Base-by-base conservation (phyloP, 2,797 vertebrate species). In the Phoxinus dragarum region DNA sequence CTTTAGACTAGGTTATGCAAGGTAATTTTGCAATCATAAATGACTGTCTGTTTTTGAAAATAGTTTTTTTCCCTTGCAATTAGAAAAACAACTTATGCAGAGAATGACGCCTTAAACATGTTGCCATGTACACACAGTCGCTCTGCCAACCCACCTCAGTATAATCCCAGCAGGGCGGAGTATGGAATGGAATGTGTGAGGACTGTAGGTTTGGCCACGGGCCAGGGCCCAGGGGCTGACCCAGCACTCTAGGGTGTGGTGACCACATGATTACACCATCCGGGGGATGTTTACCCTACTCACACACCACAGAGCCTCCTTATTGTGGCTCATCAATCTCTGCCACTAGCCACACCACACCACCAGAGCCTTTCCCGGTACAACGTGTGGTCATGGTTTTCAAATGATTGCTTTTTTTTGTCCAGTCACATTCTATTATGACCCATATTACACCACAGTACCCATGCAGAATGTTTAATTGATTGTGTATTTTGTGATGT, bases 191-290 rank as follows among this genome's bases (percentile, higher is more conserved):
- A 89, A 88, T 89, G 86, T 88, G 84, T 85, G 87, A 87, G 86
- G 79, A 73, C 72, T 90, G 86, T 44, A 47, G 82, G 71, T 86
- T 88, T 89, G 86, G 71, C 69, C 31, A 6, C 2, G 36, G 84
- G 80, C 86, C 84, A 59, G 82, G 67, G 61, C 73, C 82, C 82
- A 74, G 68, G 61, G 86, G 36, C 86, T 90, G 86, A 87, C 81
- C 87, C 81, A 87, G 87, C 66, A 82, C 77, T 90, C 47, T 77
- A 86, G 88, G 81, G 88, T 73, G 84, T 86, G 84, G 82, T 81
- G 84, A 89, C 90, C 86, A 78, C 87, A 85, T 89, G 87, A 80
- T 89, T 86, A 74, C 86, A 80, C 86, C 81, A 88, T 89, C 80
- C 83, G 54, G 88, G 86, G 74, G 77, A 76, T 87, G 88, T 88